phyloP scores from a whole-genome alignment of 2,113 vertebrate species.

The Semicossyphus pulcher region DNA sequence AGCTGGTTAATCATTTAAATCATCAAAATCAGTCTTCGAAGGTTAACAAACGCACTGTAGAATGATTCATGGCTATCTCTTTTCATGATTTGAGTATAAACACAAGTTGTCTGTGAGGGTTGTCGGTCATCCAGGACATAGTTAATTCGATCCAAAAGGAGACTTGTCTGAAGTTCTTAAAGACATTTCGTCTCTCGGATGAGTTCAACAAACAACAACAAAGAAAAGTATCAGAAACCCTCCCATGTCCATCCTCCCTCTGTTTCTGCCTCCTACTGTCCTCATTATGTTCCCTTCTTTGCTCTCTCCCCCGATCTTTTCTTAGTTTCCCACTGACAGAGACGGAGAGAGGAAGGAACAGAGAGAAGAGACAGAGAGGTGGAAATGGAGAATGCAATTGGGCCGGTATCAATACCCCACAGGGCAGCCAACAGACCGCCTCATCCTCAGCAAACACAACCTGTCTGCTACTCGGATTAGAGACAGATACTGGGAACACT shows the following conservation, averaged over 20 bases:
- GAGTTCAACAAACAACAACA: not conserved
- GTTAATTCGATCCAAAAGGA: too few relatives aligned
- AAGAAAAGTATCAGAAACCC: not conserved
- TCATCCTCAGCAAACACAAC: constrained; percentile 36
- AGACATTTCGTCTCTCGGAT: too few relatives aligned
- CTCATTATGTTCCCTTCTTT: not conserved
- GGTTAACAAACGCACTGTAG: too few relatives aligned
- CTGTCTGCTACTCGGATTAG: constrained; percentile 35
- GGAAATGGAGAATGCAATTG: not conserved
- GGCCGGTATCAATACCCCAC: constrained; percentile 17
- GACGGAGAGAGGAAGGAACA: not conserved
- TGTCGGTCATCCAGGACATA: too few relatives aligned
- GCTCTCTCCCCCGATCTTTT: not conserved
- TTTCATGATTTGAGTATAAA: too few relatives aligned
- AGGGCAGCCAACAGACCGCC: constrained; percentile 18
- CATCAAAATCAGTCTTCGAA: too few relatives aligned
- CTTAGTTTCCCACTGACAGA: not conserved
- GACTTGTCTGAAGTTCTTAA: too few relatives aligned
- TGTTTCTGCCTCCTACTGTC: not conserved
- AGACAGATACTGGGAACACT: not conserved
- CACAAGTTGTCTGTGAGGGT: too few relatives aligned
- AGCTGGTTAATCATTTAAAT: too few relatives aligned
- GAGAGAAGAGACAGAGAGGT: constrained; percentile 10
- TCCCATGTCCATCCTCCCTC: not conserved
- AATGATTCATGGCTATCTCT: too few relatives aligned